phyloP scores from a whole-genome alignment of 2,113 vertebrate genomes.

The Corynorhinus townsendii region DNA sequence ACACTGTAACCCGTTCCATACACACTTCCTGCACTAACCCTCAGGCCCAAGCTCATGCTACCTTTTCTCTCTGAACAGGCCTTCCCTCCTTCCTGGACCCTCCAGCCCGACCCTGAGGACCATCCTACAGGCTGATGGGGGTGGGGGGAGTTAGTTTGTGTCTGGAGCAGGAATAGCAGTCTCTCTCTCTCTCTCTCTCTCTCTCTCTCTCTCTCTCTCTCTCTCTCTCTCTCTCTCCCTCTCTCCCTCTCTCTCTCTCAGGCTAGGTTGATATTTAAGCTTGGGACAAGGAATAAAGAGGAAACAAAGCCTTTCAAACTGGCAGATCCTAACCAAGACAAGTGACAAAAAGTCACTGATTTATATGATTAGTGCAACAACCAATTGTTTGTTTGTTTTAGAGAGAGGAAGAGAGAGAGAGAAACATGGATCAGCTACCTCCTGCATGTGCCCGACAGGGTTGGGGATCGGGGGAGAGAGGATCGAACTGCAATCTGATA shows the following conservation, averaged over 20 bases:
- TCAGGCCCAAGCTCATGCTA: accelerated
- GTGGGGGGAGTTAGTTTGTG: background rate
- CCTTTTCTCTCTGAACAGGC: background rate
- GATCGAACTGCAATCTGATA: too few species aligned
- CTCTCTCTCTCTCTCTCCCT: background rate
- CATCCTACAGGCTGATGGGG: accelerated
- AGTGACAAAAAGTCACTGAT: background rate
- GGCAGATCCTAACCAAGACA: background rate
- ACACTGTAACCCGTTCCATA: background rate
- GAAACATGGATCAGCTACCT: too few species aligned
- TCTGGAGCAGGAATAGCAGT: background rate
- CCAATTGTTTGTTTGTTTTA: background rate
- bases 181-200: background rate
- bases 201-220: too few species aligned
- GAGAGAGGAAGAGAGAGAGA: too few species aligned
- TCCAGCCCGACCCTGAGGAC: background rate
- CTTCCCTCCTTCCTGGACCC: accelerated
- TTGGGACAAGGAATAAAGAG: background rate
- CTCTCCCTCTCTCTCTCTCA: background rate
- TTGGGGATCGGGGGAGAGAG: too few species aligned
- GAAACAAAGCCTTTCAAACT: background rate
- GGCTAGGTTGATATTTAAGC: background rate
- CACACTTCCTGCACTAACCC: accelerated
- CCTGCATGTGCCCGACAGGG: too few species aligned
- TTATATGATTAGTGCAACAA: background rate